phyloP scores from a whole-genome alignment of 2,113 vertebrate species.

The Onychostruthus taczanowskii region DNA sequence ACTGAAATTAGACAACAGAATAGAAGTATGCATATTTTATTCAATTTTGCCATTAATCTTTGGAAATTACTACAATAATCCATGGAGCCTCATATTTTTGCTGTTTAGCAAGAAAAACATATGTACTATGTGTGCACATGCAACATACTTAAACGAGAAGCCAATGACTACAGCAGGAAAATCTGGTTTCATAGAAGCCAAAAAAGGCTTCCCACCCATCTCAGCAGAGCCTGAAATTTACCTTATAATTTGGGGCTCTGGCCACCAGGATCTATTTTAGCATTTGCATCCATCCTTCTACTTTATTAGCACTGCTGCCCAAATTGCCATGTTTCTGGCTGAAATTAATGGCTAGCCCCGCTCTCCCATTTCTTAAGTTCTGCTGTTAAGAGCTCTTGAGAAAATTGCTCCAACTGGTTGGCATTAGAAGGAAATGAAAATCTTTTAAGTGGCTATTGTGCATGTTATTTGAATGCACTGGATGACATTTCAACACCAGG shows the following conservation, averaged over 20 bases:
- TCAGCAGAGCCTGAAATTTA: not conserved
- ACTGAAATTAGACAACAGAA: constrained; percentile 50
- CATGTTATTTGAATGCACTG: constrained; percentile 34
- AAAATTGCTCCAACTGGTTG: constrained; percentile 32
- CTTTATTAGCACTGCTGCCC: not conserved
- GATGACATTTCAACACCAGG: constrained; percentile 55
- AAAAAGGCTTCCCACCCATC: not conserved
- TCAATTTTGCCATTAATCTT: not conserved
- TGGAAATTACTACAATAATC: not conserved
- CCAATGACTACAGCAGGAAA: not conserved
- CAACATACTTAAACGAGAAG: not conserved
- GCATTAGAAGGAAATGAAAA: constrained; percentile 47
- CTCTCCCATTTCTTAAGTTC: not conserved
- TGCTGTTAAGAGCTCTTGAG: not conserved
- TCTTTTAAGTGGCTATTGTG: constrained; percentile 57
- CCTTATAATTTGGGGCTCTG: not conserved
- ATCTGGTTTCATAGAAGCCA: not conserved
- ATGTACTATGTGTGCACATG: not conserved
- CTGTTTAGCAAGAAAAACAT: not conserved
- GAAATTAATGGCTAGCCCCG: not conserved
- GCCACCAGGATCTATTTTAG: not conserved
- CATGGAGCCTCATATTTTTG: not conserved
- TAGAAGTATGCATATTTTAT: not conserved
- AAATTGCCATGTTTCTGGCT: not conserved
- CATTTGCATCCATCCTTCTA: not conserved